These are phyloP conservation scores for Anguilla megastoma DNA, from an alignment of 2,797 vertebrate genomes.

Conservation along the genomic window DNA sequence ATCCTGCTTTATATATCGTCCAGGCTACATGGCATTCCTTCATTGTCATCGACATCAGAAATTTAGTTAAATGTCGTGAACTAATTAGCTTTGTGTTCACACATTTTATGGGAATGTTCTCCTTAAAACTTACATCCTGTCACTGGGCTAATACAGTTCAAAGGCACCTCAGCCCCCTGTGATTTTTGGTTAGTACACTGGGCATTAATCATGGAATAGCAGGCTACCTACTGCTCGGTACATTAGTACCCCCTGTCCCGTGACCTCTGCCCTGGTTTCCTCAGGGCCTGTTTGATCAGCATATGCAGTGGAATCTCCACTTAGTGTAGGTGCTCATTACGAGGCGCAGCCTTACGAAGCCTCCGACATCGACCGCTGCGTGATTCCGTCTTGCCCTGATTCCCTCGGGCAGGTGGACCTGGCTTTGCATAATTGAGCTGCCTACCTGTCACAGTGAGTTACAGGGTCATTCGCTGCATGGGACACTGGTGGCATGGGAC, in stretches of 20 bases:
- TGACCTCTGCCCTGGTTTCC: constrained; percentile 50
- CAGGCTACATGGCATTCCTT: background rate
- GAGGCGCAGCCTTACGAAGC: background rate
- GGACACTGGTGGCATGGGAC: constrained; percentile 16
- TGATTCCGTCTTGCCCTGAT: constrained; percentile 41
- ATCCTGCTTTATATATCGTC: background rate
- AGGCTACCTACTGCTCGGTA: constrained; percentile 26
- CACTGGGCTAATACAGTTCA: background rate
- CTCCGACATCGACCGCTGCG: background rate
- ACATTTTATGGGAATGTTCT: background rate
- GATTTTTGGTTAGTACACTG: background rate
- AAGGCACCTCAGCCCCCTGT: background rate
- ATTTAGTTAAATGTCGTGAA: background rate
- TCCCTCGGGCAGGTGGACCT: constrained; percentile 48
- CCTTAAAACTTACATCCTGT: background rate
- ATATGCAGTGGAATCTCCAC: background rate
- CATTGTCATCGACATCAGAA: background rate
- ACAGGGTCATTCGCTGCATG: constrained; percentile 21
- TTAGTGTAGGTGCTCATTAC: background rate
- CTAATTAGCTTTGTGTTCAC: background rate
- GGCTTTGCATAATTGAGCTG: constrained; percentile 36
- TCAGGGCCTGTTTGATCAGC: background rate
- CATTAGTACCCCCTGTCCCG: constrained; percentile 44
- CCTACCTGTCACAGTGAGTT: constrained; percentile 47
- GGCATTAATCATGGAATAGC: background rate